phyloP scores from a whole-genome alignment of 2,113 vertebrate species.

The Pachyramphus minor region DNA sequence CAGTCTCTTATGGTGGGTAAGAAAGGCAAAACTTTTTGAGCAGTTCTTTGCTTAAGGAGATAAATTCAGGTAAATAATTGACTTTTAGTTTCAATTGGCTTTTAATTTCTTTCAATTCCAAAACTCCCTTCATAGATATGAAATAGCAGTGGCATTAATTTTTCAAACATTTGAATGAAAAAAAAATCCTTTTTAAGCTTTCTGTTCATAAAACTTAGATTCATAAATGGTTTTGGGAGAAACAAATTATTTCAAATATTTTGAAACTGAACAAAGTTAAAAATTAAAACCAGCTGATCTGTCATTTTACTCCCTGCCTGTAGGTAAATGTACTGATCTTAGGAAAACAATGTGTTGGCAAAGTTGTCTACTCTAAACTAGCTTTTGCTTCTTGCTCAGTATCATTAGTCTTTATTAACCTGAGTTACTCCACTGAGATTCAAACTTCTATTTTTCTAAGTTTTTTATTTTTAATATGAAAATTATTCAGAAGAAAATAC shows the following conservation, averaged over 20 bases:
- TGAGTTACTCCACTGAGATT: background rate
- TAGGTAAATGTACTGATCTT: background rate
- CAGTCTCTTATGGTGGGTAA: no score
- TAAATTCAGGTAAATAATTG: background rate
- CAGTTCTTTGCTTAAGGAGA: background rate
- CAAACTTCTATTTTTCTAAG: background rate
- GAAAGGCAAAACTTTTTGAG: background rate
- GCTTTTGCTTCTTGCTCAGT: slow-evolving; percentile 4
- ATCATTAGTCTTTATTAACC: slow-evolving; percentile 33
- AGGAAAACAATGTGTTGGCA: background rate
- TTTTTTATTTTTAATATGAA: background rate
- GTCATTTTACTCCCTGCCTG: background rate
- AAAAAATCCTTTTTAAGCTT: background rate
- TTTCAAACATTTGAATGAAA: background rate
- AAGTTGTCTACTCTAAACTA: background rate
- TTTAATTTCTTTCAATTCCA: background rate
- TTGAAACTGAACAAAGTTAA: background rate
- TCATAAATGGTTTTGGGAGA: background rate
- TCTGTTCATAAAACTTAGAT: background rate
- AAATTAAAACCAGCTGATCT: background rate
- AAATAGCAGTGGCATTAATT: background rate
- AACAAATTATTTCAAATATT: background rate
- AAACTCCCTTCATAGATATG: background rate
- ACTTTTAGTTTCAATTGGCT: background rate
- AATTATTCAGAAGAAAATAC: background rate